These are phyloP conservation scores for Psilopsiagon aurifrons DNA, from an alignment of 2,113 vertebrate species.

Conservation along the genomic window DNA sequence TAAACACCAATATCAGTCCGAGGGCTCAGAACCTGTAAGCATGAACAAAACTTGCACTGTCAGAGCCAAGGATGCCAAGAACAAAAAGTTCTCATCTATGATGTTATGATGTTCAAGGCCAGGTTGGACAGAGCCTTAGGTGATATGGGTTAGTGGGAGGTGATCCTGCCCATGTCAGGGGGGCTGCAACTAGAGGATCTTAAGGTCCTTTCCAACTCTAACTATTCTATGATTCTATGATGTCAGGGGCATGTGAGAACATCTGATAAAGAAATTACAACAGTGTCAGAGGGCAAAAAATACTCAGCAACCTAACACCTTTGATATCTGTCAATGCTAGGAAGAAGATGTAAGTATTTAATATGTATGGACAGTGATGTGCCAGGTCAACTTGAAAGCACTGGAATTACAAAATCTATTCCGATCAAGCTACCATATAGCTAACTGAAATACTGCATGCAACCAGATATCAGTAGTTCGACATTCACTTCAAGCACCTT, in stretches of 20 bases:
- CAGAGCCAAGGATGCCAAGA: background rate
- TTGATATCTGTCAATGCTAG: background rate
- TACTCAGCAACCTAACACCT: background rate
- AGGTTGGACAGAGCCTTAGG: too few species aligned
- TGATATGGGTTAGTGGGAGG: too few species aligned
- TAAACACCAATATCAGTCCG: conserved; percentile 94
- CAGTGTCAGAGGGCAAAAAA: background rate
- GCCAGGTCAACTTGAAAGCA: background rate
- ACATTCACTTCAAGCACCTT: background rate
- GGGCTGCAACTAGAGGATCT: too few species aligned
- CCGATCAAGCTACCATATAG: background rate
- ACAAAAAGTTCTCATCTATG: background rate
- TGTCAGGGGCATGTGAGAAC: background rate
- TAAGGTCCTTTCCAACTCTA: too few species aligned
- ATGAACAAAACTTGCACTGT: background rate
- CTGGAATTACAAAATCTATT: background rate
- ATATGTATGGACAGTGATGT: fast-evolving
- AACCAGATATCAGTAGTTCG: background rate
- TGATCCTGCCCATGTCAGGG: too few species aligned
- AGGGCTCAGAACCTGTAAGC: conserved; percentile 90
- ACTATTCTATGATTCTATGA: background rate
- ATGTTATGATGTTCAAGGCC: background rate
- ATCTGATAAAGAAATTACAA: background rate
- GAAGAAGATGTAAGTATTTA: background rate
- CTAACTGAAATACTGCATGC: background rate